These are phyloP conservation scores for Sebastes itinus DNA, from an alignment of 2,797 vertebrate species.

Conservation along the genomic window DNA sequence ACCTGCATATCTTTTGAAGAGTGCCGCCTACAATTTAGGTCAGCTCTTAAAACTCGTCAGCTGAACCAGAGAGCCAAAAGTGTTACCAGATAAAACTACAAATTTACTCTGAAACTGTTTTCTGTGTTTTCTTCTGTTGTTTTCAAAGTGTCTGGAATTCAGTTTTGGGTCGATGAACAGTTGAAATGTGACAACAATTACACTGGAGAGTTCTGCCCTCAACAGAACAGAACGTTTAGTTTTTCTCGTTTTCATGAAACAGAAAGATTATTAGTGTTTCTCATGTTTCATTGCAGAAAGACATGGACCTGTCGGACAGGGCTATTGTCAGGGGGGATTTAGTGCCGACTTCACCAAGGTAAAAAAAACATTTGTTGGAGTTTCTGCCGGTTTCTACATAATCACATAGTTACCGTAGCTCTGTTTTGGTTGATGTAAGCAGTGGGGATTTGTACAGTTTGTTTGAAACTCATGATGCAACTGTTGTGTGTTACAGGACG, in stretches of 20 bases:
- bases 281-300: conserved; percentile 76
- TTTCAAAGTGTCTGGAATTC: neutral
- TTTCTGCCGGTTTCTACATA: conserved; percentile 21
- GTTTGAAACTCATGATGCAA: conserved; percentile 28
- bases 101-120: neutral
- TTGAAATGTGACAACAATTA: neutral
- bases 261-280: conserved; percentile 1
- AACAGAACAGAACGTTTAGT: neutral
- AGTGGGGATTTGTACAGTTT: conserved; percentile 25
- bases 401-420: conserved; percentile 17
- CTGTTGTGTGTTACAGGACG: conserved; percentile 78
- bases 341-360: conserved; percentile 92
- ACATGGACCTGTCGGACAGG: conserved; percentile 83
- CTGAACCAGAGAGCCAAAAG: neutral
- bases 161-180: neutral
- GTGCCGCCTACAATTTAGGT: neutral
- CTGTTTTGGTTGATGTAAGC: conserved; percentile 18
- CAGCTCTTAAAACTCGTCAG: neutral
- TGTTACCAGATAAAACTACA: neutral
- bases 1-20: neutral
- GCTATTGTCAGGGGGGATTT: conserved; percentile 92
- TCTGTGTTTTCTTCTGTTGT: neutral
- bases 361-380: conserved; percentile 41
- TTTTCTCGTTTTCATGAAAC: neutral
- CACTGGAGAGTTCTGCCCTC: neutral